Base-by-base conservation (phyloP, 2,113 vertebrate genomes). In the Leptobrachium ailaonicum region DNA sequence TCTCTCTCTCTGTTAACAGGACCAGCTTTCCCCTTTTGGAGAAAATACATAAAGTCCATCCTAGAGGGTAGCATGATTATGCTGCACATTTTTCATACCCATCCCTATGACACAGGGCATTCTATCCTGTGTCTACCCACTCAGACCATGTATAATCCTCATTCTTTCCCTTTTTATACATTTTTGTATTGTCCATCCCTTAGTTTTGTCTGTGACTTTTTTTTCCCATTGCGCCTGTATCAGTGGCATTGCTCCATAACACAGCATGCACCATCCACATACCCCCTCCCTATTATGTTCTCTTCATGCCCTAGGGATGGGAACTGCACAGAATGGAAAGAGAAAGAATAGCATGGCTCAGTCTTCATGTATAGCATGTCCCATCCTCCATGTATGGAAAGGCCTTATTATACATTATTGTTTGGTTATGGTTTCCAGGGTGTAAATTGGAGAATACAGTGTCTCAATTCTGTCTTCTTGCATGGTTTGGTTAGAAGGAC, bases 201-300 rank as follows among this genome's bases (percentile, higher is more conserved):
- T 58, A 73, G 41, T 42, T 58, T 13, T 66, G 10, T 50, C 58
- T 53, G 44, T 82, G 80, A 67, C 8, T 43, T 6, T 62, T 43
- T 47, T 74, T 85, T 77, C 56, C 53, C 43, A 78, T 56, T 66
- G 53, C 40, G 20, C 11, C 20, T n/a, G 50, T 60, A 44, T 82
- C 58, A 6, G 47, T 72, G 64, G 44, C 74, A 73, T 77, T 77
- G 60, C 42, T 63, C 66, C 56, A 54, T 69, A 56, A 74, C 66
- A n/a, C 63, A 74, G 71, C 42, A 74, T 80, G 78, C 78, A 73
- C 71, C 44, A 58, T 68, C 63, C 56, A 73, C 45, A 56, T 14
- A 80, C 44, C 71, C 50, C 69, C 53, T 63, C 50, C 32, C 20
- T 32, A 32, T 32, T 32, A 32, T 32, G 9, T 2, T 13, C 2